Conservation (phyloP, 53 echinoderm and acorn worm genomes). For the Astropecten irregularis region DNA sequence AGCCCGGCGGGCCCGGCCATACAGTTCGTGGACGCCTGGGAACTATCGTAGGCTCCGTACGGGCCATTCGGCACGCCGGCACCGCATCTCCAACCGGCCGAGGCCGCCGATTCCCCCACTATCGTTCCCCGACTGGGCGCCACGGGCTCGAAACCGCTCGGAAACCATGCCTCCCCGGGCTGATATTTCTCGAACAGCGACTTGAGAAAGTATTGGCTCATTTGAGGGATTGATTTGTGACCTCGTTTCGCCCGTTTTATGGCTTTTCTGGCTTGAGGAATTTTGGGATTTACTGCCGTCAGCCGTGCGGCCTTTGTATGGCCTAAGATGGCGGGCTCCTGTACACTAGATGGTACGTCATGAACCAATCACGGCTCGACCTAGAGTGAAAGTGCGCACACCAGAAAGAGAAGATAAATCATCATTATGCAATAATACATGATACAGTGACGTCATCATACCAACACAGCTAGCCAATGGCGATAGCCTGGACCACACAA, state of each 20-base stretch:
- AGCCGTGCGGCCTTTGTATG: slow-evolving; percentile 45
- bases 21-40: slow-evolving; percentile 46
- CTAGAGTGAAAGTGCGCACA: slow-evolving; percentile 44
- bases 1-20: slow-evolving; percentile 62
- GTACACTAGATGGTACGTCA: not conserved
- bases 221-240: slow-evolving; percentile 98
- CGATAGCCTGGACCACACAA: too few relatives aligned
- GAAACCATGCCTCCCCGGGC: slow-evolving; percentile 99
- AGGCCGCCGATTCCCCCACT: slow-evolving; percentile 62
- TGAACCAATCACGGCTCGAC: slow-evolving; percentile 36
- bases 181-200: slow-evolving; percentile 98
- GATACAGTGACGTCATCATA: not conserved
- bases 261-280: slow-evolving; percentile 75
- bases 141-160: slow-evolving; percentile 96
- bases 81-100: slow-evolving; percentile 71
- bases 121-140: slow-evolving; percentile 61
- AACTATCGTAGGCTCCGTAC: slow-evolving; percentile 35
- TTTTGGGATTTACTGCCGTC: slow-evolving; percentile 86
- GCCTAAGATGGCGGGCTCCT: slow-evolving; percentile 42
- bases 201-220: slow-evolving; percentile 99
- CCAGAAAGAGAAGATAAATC: not conserved
- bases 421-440: slow-evolving; percentile 31
- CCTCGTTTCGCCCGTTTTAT: slow-evolving; percentile 95
- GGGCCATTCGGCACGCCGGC: slow-evolving; percentile 39
- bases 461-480: too few relatives aligned